These are phyloP conservation scores for Phania funesta DNA, from an alignment of 2,888 invertebrate genomes.

Conservation along the genomic window DNA sequence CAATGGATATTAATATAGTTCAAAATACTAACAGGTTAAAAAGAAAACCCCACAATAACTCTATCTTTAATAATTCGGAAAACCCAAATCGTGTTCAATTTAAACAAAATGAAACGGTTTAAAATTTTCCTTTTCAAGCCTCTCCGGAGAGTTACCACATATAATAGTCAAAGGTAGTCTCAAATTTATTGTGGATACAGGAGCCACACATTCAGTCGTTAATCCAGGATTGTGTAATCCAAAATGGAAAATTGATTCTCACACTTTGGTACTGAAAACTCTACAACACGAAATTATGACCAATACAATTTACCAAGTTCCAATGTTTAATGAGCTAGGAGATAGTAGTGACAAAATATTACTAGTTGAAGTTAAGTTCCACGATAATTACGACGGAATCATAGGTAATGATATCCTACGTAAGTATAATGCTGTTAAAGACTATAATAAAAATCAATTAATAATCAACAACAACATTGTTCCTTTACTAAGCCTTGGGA, in stretches of 20 bases:
- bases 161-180: background rate
- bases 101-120: background rate
- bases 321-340: background rate
- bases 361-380: constrained; percentile 30
- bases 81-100: no score
- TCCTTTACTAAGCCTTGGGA: background rate
- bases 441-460: constrained; percentile 11
- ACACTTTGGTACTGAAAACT: background rate
- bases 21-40: background rate
- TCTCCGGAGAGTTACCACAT: background rate
- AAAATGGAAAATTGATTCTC: background rate
- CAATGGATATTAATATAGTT: background rate
- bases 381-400: constrained; percentile 9
- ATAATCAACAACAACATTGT: constrained; percentile 6
- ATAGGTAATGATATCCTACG: constrained; percentile 27
- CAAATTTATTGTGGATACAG: no score
- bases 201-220: background rate
- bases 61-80: no score
- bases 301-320: no score
- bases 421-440: constrained; percentile 9
- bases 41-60: background rate
- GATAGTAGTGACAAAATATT: constrained; percentile 54
- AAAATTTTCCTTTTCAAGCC: constrained; percentile 2
- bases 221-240: constrained; percentile 7
- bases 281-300: background rate